These are phyloP conservation scores for Chrysopa pallens DNA, from an alignment of 1,140 invertebrate species.

Conservation along the genomic window DNA sequence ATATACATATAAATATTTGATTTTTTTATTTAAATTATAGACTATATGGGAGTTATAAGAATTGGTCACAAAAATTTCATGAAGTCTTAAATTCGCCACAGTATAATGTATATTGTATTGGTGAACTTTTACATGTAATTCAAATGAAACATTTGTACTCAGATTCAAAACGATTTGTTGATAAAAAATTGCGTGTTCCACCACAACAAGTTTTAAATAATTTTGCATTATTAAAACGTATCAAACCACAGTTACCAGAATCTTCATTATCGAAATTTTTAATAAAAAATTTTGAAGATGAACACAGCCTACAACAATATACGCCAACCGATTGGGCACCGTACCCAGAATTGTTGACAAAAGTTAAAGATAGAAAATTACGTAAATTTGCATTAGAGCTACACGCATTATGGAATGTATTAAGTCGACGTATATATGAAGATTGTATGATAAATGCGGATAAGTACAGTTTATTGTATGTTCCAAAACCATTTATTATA, in stretches of 20 bases:
- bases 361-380: conserved; percentile 43
- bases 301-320: conserved; percentile 33
- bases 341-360: conserved; percentile 36
- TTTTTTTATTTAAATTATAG: too few species aligned
- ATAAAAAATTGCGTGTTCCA: conserved; percentile 52
- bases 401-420: conserved; percentile 48
- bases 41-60: too few species aligned
- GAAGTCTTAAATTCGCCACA: too few species aligned
- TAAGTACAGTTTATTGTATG: conserved; percentile 50
- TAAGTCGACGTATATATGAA: conserved; percentile 44
- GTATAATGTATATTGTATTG: conserved; percentile 50
- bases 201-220: conserved; percentile 37
- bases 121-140: conserved; percentile 54
- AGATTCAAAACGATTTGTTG: conserved; percentile 84
- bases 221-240: conserved; percentile 42
- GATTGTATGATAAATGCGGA: conserved; percentile 41
- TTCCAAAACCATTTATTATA: conserved; percentile 67
- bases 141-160: conserved; percentile 53
- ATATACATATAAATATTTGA: too few species aligned
- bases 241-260: conserved; percentile 30
- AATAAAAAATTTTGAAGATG: conserved; percentile 25
- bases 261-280: too few species aligned
- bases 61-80: too few species aligned
- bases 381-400: conserved; percentile 35
- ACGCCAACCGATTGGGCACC: conserved; percentile 42